These are phyloP conservation scores for Poeciliopsis turrubarensis DNA, from an alignment of 2,113 vertebrate species.

Conservation along the genomic window DNA sequence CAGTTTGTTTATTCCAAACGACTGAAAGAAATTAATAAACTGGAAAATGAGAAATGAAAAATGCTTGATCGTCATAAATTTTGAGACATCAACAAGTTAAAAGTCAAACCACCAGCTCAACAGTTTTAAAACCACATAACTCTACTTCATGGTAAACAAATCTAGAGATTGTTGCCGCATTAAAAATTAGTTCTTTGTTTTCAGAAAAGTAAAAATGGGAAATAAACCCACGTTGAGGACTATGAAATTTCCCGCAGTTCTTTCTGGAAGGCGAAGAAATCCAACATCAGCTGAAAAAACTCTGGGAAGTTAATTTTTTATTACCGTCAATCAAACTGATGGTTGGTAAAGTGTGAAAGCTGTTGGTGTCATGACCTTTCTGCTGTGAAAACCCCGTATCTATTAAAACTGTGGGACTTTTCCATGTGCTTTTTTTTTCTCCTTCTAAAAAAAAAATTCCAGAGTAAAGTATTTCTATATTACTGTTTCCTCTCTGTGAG, in stretches of 20 bases:
- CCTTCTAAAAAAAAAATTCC: not conserved
- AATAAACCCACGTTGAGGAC: not conserved
- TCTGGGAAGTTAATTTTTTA: not conserved
- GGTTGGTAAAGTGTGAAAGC: not conserved
- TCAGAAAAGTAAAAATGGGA: not conserved
- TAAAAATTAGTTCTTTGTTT: not conserved
- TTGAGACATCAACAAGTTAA: not conserved
- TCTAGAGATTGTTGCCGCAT: not conserved
- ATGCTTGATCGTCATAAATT: too few species aligned
- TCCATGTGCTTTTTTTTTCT: not conserved
- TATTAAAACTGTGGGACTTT: conserved; percentile 8
- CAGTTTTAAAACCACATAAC: not conserved
- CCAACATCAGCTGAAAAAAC: not conserved
- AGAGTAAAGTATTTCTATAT: not conserved
- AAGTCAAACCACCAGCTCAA: not conserved
- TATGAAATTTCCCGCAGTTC: not conserved
- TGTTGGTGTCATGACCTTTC: not conserved
- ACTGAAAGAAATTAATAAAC: not conserved
- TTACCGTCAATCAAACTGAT: not conserved
- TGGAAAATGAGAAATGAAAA: not conserved
- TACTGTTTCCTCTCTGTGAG: conserved; percentile 11
- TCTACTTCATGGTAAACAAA: not conserved
- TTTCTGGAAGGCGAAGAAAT: conserved; percentile 2
- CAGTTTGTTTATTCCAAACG: not conserved
- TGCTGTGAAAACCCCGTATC: not conserved